Base-by-base conservation (phyloP, 2,888 invertebrate species). In the Amphipoea lucens region DNA sequence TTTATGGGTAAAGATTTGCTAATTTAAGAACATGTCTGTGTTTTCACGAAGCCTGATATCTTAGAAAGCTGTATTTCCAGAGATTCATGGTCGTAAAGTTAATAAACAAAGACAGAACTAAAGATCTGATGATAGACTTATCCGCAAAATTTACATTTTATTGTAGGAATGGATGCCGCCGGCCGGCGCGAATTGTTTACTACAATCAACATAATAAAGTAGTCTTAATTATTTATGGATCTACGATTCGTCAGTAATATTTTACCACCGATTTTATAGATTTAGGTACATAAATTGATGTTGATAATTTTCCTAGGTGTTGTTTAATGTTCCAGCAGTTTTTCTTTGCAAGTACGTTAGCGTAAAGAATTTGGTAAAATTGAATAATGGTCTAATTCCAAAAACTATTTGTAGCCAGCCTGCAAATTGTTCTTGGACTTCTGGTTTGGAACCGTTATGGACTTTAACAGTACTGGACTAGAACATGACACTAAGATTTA, bases 21-120 rank as follows among this genome's bases (percentile, higher is more conserved):
- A 77, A 87, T 83, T 83, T 79, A 73, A 88, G 66, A 83, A 70
- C 83, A 60, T 71, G 71, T 81, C 70, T 80, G 77, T 63, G 78
- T 86, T 86, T 88, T 80, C 81, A 88, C 79, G 76, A 74, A 76
- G 77, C 69, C 60, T 79, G 62, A 78, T 81, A 62, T 77, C 69
- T 78, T 82, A 88, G 88, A 88, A 88, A 88, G 87, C 78, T 81
- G 76, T 85, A 76, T 86, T 86, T 78, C 75, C 51, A 75, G 75
- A 83, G 76, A 86, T 81, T 79, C 78, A 63, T 73, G 67, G 70
- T 82, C 78, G 78, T 87, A 85, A 87, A 87, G 42, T 86, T 81
- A 76, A 76, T 81, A 83, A 83, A 88, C 81, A 87, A 80, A 82
- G 77, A 78, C 45, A 76, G 87, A 87, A 77, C 66, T 85, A 69